Percentiles rank a stretch among this genome's conserved stretches.
phyloP scores from a whole-genome alignment of 2,113 vertebrate genomes.

The Xyrauchen texanus region DNA sequence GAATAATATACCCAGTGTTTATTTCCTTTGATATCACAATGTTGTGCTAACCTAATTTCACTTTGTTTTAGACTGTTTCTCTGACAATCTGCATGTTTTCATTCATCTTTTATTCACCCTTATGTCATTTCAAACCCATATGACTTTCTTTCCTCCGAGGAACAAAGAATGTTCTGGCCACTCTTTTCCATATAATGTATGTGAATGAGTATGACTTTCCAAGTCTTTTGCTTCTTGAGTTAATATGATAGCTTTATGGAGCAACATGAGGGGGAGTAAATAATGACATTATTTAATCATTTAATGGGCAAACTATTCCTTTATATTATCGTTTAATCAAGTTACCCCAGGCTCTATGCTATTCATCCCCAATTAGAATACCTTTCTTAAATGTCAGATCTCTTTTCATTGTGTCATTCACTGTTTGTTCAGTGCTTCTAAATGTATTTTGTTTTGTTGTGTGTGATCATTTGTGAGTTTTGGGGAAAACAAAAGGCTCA shows the following conservation, averaged over 20 bases:
- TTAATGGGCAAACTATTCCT: no score
- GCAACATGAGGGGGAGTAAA: no score
- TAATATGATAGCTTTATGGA: no score
- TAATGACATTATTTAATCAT: no score
- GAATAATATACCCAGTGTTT: neutral
- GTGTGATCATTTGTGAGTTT: constrained; percentile 51
- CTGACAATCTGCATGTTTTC: neutral
- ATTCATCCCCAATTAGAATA: neutral
- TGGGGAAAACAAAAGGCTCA: constrained; percentile 19
- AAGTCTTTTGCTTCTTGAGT: no score
- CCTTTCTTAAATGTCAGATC: neutral
- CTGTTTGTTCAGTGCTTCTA: neutral
- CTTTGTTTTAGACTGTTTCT: neutral
- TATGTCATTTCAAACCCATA: no score
- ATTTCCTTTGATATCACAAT: neutral
- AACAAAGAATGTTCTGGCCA: no score
- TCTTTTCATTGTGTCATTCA: constrained; percentile 4
- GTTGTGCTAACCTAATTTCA: neutral
- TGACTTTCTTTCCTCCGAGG: no score
- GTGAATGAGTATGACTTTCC: no score
- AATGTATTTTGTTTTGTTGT: constrained; percentile 38
- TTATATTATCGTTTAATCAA: neutral
- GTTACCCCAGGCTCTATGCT: neutral
- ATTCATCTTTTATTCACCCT: no score
- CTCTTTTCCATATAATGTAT: no score